Evolutionary conservation across 2,888 invertebrate species (phyloP).

Genomic region (Idaea straminata): DNA sequence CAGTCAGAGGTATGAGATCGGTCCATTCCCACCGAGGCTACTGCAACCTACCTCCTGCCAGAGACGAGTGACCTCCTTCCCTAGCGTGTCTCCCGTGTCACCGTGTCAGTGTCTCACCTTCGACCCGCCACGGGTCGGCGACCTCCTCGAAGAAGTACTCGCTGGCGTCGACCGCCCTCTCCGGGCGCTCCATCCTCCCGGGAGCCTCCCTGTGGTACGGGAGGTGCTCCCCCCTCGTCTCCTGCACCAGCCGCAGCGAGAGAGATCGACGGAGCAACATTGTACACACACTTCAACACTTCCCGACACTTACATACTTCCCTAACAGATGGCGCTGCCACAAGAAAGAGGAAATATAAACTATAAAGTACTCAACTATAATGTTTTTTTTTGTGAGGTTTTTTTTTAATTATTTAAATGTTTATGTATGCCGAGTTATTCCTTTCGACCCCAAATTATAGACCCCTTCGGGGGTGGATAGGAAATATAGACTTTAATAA

Average conservation of each 20-base stretch:
- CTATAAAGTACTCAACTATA: too few species aligned
- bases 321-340: too few species aligned
- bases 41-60: neutral
- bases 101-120: slow-evolving; percentile 29
- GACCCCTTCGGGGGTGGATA: too few species aligned
- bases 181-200: slow-evolving; percentile 48
- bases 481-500: too few species aligned
- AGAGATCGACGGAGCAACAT: slow-evolving; percentile 25
- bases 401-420: too few species aligned
- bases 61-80: too few species aligned
- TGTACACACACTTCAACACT: neutral
- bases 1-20: neutral
- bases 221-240: slow-evolving; percentile 1
- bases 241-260: slow-evolving; percentile 15
- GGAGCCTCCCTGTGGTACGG: slow-evolving; percentile 24
- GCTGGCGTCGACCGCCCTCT: slow-evolving; percentile 84
- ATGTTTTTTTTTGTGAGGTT: too few species aligned
- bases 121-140: slow-evolving; percentile 69
- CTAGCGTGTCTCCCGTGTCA: too few species aligned
- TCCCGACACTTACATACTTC: neutral
- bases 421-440: too few species aligned
- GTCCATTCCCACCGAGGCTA: neutral
- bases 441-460: too few species aligned
- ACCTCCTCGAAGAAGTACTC: slow-evolving; percentile 87
- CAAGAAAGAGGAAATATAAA: too few species aligned